Base-by-base conservation (phyloP, 2,113 vertebrate genomes). In the Ranitomeya imitator region DNA sequence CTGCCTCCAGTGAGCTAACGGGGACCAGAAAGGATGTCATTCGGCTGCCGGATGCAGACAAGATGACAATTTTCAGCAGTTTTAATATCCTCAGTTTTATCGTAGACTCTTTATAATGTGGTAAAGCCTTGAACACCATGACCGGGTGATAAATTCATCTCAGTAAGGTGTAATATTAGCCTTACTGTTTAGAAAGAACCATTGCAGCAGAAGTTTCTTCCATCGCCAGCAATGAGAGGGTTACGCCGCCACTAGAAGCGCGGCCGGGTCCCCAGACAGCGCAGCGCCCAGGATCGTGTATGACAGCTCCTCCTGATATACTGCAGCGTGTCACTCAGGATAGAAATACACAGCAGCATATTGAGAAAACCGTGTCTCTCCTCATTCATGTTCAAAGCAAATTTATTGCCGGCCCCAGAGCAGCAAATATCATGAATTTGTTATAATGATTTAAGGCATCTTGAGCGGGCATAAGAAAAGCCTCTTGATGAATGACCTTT, bases 311-410 rank as follows among this genome's bases (percentile, higher is more conserved):
- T 92, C 93, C 92, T 94, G 93, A 94, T 94, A 93, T 93, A 95
- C 92, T 93, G 93, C 95, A 92, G 91, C 77, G 76, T 94, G 94
- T 94, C 93, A 94, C 88, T 95, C 90, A 92, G 93, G 94, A 94
- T 94, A 93, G 94, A 95, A 95, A 94, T 94, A 94, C 93, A 95
- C 94, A 95, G 93, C 93, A 90, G 92, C 93, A 89, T 94, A 93
- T 94, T 95, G 95, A 94, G 93, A 92, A 93, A 95, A 93, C 91
- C 93, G 93, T 94, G 94, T 93, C 93, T 95, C 93, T 94, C 93
- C 91, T 95, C 95, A 95, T 96, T 96, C 94, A 95, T 92, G 92
- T 93, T 95, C 94, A 93, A 94, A 94, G 93, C 92, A 94, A 95
- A 95, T 94, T 94, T 95, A 95, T 95, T 94, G 94, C 93, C 92